Conservation (phyloP, 2,888 invertebrate species). For the Geophilus truncorum region DNA sequence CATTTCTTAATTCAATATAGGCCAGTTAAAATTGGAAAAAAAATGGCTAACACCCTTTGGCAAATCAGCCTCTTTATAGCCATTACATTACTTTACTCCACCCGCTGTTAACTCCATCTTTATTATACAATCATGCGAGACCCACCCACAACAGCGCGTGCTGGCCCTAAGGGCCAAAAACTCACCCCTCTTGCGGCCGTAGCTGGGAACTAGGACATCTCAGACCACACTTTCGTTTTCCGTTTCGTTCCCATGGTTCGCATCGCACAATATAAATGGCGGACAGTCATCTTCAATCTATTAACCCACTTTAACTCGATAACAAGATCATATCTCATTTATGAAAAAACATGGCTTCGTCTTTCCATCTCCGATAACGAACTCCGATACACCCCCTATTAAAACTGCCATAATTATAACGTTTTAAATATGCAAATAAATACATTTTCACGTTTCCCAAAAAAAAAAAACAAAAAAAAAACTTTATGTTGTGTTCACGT, state of each 20-base stretch:
- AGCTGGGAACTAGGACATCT: slow-evolving; percentile 25
- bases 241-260: background rate
- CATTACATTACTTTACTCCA: slow-evolving; percentile 16
- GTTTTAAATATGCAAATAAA: no score
- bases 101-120: slow-evolving; percentile 27
- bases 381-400: background rate
- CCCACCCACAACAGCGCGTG: slow-evolving; percentile 27
- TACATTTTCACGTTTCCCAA: no score
- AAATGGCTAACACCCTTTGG: background rate
- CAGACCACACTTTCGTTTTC: slow-evolving; percentile 10
- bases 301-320: slow-evolving; percentile 20
- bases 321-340: slow-evolving; percentile 17
- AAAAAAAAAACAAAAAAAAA: no score
- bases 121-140: slow-evolving; percentile 21
- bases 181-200: slow-evolving; percentile 25
- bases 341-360: background rate
- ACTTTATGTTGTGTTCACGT: background rate
- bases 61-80: slow-evolving; percentile 27
- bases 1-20: background rate
- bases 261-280: slow-evolving; percentile 6
- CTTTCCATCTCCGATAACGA: no score
- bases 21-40: background rate
- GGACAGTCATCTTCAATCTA: slow-evolving; percentile 22
- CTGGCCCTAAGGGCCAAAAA: slow-evolving; percentile 13
- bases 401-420: no score